Evolutionary conservation across 2,888 invertebrate genomes (phyloP).

Genomic region (Melanostoma scalare): DNA sequence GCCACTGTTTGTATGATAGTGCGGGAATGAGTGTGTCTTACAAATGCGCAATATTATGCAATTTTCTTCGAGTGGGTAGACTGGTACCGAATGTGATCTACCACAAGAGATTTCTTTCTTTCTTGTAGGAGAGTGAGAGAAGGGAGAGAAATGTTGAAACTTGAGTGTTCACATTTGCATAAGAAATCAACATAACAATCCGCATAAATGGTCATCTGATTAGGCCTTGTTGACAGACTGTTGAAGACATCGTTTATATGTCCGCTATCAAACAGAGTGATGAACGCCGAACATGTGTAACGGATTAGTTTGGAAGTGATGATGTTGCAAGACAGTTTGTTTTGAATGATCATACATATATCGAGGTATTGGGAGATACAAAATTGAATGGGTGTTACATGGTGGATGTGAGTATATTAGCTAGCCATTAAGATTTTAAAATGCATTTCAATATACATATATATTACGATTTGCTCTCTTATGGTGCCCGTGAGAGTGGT

Average conservation of each 20-base stretch:
- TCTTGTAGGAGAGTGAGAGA: neutral
- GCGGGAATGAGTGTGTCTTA: conserved; percentile 4
- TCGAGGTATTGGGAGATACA: no score
- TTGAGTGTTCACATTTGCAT: conserved; percentile 5
- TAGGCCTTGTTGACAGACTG: conserved; percentile 30
- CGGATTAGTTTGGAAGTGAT: neutral
- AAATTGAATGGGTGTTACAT: no score
- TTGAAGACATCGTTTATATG: conserved; percentile 39
- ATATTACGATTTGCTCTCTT: no score
- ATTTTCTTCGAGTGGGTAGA: conserved; percentile 4
- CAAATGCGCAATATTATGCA: conserved; percentile 25
- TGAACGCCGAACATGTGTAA: conserved; percentile 1
- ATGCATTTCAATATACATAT: no score
- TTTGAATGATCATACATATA: no score
- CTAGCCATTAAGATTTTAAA: no score
- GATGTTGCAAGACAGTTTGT: neutral
- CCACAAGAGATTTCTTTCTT: neutral
- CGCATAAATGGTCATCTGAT: conserved; percentile 56
- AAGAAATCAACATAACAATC: conserved; percentile 56
- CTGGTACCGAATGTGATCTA: neutral
- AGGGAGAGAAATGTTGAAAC: conserved; percentile 20
- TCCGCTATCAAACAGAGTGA: conserved; percentile 23
- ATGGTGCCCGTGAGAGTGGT: no score
- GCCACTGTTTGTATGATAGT: neutral
- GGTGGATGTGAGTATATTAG: no score